Percentiles rank a stretch among this genome's conserved stretches.
These are phyloP conservation scores for Callosobruchus maculatus DNA, from an alignment of 2,888 invertebrate genomes.

Conservation along the genomic window DNA sequence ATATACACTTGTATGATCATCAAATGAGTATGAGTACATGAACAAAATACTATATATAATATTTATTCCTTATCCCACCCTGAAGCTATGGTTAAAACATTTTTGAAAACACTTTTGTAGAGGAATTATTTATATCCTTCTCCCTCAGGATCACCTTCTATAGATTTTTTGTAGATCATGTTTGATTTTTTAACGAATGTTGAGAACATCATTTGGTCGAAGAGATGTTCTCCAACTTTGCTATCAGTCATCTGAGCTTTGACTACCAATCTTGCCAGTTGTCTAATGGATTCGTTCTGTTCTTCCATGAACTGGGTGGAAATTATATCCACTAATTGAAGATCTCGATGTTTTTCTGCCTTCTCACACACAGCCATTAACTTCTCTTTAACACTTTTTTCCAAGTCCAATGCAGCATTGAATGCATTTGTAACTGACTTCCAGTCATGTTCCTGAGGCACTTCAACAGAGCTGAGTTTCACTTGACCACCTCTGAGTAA, in stretches of 20 bases:
- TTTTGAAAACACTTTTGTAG: too few relatives aligned
- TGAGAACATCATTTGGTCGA: not conserved
- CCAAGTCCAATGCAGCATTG: conserved; percentile 41
- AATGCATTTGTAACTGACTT: conserved; percentile 47
- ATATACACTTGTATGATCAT: too few relatives aligned
- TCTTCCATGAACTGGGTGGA: conserved; percentile 54
- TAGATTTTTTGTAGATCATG: not conserved
- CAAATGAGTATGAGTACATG: too few relatives aligned
- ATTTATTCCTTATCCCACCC: too few relatives aligned
- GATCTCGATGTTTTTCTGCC: conserved; percentile 51
- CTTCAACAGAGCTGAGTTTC: conserved; percentile 36
- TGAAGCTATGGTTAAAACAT: too few relatives aligned
- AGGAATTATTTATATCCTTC: not conserved
- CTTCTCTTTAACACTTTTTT: conserved; percentile 45
- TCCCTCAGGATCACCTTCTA: not conserved
- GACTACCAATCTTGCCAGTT: not conserved
- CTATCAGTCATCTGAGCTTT: not conserved
- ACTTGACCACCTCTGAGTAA: conserved; percentile 51
- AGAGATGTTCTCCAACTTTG: not conserved
- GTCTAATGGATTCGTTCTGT: conserved; percentile 36
- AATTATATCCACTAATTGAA: conserved; percentile 53
- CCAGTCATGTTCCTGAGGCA: conserved; percentile 44
- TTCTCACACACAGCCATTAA: conserved; percentile 44
- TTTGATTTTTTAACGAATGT: not conserved
- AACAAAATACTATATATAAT: too few relatives aligned